Conservation (phyloP, 2,888 invertebrate genomes). For the Germaria angustata region DNA sequence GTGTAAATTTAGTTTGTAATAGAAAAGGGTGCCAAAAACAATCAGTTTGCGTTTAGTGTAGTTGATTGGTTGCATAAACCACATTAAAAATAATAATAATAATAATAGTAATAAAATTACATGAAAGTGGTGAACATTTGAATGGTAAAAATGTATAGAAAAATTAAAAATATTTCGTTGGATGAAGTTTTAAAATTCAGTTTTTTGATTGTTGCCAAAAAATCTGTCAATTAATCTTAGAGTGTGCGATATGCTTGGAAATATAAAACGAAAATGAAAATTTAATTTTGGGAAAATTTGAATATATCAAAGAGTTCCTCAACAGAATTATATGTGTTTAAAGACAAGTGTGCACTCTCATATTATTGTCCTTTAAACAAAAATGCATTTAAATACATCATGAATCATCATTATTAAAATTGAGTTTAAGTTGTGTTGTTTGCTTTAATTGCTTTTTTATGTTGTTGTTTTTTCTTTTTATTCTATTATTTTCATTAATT, state of each 20-base stretch:
- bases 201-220: too few relatives aligned
- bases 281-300: too few relatives aligned
- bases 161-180: too few relatives aligned
- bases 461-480: not conserved
- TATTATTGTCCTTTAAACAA: not conserved
- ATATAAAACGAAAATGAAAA: not conserved
- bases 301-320: not conserved
- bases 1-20: slow-evolving; percentile 51
- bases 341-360: slow-evolving; percentile 9
- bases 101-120: slow-evolving; percentile 6
- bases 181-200: too few relatives aligned
- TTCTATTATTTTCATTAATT: slow-evolving; percentile 5
- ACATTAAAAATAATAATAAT: slow-evolving; percentile 30
- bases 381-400: slow-evolving; percentile 28
- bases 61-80: slow-evolving; percentile 61
- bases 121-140: not conserved
- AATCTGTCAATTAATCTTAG: too few relatives aligned
- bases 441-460: not conserved
- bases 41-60: slow-evolving; percentile 51
- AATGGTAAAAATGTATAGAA: not conserved
- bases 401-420: slow-evolving; percentile 42
- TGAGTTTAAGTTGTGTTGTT: not conserved
- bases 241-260: not conserved
- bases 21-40: slow-evolving; percentile 51
- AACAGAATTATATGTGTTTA: not conserved